Percentiles rank a stretch among this genome's conserved stretches.
Evolutionary conservation across 2,888 invertebrate genomes (phyloP).

Genomic region (Dichetophora obliterata): DNA sequence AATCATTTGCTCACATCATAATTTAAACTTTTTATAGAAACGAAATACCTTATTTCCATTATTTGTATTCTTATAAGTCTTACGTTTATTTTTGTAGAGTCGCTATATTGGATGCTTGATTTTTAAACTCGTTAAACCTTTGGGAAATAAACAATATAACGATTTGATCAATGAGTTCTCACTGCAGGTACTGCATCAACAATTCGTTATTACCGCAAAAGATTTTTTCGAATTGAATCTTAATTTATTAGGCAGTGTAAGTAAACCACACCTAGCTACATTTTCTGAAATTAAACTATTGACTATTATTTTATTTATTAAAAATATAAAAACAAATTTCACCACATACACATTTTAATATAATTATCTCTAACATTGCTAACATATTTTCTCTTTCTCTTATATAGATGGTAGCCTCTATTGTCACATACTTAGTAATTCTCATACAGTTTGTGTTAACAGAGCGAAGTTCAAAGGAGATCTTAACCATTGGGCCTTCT

Average conservation of each 20-base stretch:
- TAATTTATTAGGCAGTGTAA: slow-evolving; percentile 64
- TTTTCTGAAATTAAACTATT: background rate
- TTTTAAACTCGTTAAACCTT: slow-evolving; percentile 63
- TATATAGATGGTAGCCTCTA: slow-evolving; percentile 64
- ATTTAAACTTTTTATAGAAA: no score
- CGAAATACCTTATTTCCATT: no score
- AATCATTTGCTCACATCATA: no score
- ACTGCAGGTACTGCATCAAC: slow-evolving; percentile 66
- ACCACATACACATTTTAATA: background rate
- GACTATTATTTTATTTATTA: background rate
- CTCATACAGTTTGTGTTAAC: slow-evolving; percentile 67
- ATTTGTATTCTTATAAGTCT: background rate
- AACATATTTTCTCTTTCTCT: background rate
- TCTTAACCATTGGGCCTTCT: background rate
- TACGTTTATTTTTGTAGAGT: slow-evolving; percentile 56
- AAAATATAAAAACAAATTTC: no score
- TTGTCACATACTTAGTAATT: slow-evolving; percentile 65
- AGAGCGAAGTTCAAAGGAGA: slow-evolving; percentile 50
- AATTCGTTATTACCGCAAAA: slow-evolving; percentile 65
- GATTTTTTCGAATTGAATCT: slow-evolving; percentile 67
- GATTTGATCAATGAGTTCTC: slow-evolving; percentile 66
- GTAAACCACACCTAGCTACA: slow-evolving; percentile 39
- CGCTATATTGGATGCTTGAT: slow-evolving; percentile 66
- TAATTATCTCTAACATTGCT: slow-evolving; percentile 5
- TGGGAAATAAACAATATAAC: slow-evolving; percentile 64